Evolutionary conservation across 2,888 invertebrate genomes (phyloP).

Genomic region (Sussaba pulchella): DNA sequence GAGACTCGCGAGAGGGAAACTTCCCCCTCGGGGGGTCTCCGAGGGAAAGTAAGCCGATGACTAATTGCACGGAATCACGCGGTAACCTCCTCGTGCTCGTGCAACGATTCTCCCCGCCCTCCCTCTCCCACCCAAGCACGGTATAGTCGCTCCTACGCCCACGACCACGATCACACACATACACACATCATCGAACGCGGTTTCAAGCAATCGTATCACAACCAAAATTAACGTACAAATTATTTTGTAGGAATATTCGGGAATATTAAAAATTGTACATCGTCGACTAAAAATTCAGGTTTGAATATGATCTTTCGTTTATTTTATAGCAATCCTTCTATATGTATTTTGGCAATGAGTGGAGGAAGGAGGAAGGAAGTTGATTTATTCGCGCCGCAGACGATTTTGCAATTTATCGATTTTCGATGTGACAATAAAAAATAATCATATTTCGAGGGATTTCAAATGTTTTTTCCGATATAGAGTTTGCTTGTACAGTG

Average conservation of each 20-base stretch:
- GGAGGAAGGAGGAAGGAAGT: no score
- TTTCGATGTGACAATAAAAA: constrained; percentile 53
- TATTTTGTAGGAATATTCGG: constrained; percentile 9
- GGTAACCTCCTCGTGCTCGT: constrained; percentile 32
- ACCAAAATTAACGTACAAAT: not conserved
- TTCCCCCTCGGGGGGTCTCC: not conserved
- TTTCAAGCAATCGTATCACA: not conserved
- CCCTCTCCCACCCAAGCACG: no score
- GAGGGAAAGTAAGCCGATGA: constrained; percentile 58
- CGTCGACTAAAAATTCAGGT: not conserved
- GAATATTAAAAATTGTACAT: constrained; percentile 12
- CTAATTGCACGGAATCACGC: constrained; percentile 70
- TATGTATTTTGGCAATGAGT: no score
- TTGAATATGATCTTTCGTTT: not conserved
- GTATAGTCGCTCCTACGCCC: no score
- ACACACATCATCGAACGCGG: not conserved
- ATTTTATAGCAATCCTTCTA: no score
- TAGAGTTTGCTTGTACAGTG: not conserved
- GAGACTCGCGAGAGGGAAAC: constrained; percentile 25
- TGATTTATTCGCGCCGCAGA: no score
- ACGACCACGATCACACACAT: constrained; percentile 8
- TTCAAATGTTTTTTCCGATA: constrained; percentile 29
- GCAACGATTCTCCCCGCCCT: not conserved
- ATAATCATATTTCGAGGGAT: constrained; percentile 29
- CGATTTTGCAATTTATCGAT: constrained; percentile 47